phyloP scores from a whole-genome alignment of 1,140 invertebrate species.

The Heliconius melpomene region DNA sequence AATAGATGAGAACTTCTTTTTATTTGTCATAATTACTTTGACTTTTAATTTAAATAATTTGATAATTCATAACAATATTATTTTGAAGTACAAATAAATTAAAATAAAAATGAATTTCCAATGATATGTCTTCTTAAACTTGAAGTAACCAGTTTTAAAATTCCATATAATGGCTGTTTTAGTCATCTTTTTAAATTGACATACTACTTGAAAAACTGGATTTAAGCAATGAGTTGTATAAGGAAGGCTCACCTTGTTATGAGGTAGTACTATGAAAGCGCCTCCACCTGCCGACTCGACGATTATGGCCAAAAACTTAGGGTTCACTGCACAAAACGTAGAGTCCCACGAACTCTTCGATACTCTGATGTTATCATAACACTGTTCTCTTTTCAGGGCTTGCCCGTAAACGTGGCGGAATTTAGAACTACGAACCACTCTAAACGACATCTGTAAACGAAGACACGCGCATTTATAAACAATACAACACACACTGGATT shows the following conservation, averaged over 20 bases:
- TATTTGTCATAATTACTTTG: too few species aligned
- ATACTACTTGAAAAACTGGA: background rate
- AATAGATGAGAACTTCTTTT: too few species aligned
- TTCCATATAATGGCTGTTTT: background rate
- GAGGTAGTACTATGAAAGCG: constrained; percentile 98
- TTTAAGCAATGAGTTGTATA: constrained; percentile 16
- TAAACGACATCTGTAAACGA: constrained; percentile 92
- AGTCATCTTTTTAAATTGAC: constrained; percentile 16
- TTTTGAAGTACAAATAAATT: background rate
- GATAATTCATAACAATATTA: too few species aligned
- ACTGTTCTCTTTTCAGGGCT: constrained; percentile 97
- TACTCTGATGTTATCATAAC: constrained; percentile 99
- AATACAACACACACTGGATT: constrained; percentile 58
- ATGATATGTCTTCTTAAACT: background rate
- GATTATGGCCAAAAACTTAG: constrained; percentile 99
- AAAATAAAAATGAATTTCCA: background rate
- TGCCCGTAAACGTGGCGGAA: constrained; percentile 99
- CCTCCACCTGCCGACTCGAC: constrained; percentile 99
- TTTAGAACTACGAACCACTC: constrained; percentile 97
- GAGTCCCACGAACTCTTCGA: constrained; percentile 99
- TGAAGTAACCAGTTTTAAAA: background rate
- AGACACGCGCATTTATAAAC: constrained; percentile 62
- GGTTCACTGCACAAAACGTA: constrained; percentile 99
- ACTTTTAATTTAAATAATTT: too few species aligned
- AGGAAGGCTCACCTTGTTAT: constrained; percentile 92